These are phyloP conservation scores for Tenthredo scrophulariae DNA, from an alignment of 2,888 invertebrate species.

Conservation along the genomic window DNA sequence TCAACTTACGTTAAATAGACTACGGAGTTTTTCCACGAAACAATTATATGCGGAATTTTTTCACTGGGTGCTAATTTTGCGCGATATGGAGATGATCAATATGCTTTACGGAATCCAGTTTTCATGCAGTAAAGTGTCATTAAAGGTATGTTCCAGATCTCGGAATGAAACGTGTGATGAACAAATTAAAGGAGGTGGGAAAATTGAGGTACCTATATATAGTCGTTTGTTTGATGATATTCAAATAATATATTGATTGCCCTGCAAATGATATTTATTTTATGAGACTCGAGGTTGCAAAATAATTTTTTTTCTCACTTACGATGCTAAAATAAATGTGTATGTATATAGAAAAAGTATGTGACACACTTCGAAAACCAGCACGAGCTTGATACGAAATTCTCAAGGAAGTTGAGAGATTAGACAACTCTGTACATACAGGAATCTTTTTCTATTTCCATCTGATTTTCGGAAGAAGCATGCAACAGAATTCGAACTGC, in stretches of 20 bases:
- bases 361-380: background rate
- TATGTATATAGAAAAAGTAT: background rate
- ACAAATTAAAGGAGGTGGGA: background rate
- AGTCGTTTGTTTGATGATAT: background rate
- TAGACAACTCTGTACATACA: background rate
- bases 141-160: background rate
- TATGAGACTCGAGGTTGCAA: background rate
- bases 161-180: background rate
- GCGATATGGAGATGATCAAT: no score
- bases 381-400: background rate
- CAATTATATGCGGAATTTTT: no score
- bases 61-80: no score
- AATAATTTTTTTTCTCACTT: background rate
- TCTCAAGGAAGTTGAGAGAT: background rate
- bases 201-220: background rate
- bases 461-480: background rate
- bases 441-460: background rate
- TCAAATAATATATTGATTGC: background rate
- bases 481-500: background rate
- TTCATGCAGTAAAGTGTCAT: no score
- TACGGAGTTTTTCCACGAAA: no score
- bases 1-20: no score
- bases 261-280: background rate
- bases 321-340: background rate
- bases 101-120: no score